These are phyloP conservation scores for Spinus pinus DNA, from an alignment of 2,797 vertebrate genomes.

Conservation along the genomic window DNA sequence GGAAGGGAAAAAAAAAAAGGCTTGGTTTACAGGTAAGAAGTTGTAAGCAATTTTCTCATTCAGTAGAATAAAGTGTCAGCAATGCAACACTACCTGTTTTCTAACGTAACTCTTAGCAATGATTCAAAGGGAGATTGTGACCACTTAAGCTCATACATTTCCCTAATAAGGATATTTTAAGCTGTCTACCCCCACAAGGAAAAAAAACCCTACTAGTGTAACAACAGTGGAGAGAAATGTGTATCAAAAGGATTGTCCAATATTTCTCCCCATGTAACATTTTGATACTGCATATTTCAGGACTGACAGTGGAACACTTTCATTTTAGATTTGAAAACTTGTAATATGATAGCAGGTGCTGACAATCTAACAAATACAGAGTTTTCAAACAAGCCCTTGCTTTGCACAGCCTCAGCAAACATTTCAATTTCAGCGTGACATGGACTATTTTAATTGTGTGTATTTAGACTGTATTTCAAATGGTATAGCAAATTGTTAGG, in stretches of 20 bases:
- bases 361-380: not conserved
- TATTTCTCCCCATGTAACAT: not conserved
- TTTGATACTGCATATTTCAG: not conserved
- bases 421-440: not conserved
- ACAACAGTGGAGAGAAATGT: not conserved
- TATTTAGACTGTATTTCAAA: not conserved
- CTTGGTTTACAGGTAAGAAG: not conserved
- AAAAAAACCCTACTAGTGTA: not conserved
- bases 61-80: not conserved
- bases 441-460: not conserved
- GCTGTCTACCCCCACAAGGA: not conserved
- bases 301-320: not conserved
- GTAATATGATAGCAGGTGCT: not conserved
- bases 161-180: not conserved
- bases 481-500: not conserved
- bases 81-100: conserved; percentile 8
- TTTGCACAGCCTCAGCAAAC: not conserved
- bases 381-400: not conserved
- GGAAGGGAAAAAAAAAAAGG: not conserved
- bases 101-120: not conserved
- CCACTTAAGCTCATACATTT: not conserved
- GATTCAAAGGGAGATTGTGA: not conserved
- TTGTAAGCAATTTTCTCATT: not conserved
- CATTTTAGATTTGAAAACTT: not conserved
- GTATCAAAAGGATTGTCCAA: not conserved